Evolutionary conservation across 2,113 vertebrate genomes (phyloP).

Genomic region (Apteryx mantelli): DNA sequence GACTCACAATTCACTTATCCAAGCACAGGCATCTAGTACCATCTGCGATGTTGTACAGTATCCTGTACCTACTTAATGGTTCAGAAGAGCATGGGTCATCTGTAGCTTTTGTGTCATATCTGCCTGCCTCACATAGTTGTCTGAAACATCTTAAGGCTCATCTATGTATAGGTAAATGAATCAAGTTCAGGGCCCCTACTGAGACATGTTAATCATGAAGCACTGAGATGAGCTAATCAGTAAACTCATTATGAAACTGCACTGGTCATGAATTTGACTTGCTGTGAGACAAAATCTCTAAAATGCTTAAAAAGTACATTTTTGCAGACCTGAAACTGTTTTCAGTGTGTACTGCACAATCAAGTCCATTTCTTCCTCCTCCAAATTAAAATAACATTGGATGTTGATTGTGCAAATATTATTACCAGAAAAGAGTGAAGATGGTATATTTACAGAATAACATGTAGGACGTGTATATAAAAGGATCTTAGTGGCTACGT

Average conservation of each 20-base stretch:
- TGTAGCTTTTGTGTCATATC: background rate
- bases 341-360: background rate
- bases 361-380: background rate
- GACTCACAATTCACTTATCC: background rate
- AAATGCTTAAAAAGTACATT: background rate
- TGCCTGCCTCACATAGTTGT: background rate
- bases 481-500: background rate
- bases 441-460: background rate
- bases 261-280: background rate
- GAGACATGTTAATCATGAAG: background rate
- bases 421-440: background rate
- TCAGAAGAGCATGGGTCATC: background rate
- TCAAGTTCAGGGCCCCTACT: background rate
- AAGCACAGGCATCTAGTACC: background rate
- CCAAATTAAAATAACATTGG: background rate
- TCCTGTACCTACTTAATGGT: background rate
- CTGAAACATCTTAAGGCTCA: background rate
- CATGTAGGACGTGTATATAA: background rate
- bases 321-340: background rate
- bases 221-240: background rate
- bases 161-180: background rate
- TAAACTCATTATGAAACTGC: background rate
- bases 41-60: background rate
- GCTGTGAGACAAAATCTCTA: background rate
- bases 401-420: background rate